phyloP scores from a whole-genome alignment of 2,113 vertebrate genomes.

The Thinocorus orbignyianus region DNA sequence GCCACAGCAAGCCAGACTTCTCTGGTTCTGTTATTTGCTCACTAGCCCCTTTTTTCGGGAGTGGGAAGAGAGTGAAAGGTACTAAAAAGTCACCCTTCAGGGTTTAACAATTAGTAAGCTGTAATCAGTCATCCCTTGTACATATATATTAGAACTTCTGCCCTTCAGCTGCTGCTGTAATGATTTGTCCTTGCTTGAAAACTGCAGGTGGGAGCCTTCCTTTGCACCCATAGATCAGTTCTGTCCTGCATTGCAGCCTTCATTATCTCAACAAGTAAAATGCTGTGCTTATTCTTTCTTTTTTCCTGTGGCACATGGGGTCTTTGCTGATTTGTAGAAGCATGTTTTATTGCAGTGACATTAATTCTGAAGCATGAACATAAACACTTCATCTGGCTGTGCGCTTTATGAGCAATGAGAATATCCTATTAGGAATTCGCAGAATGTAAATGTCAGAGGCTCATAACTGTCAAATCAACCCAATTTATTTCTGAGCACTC shows the following conservation, averaged over 20 bases:
- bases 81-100: neutral
- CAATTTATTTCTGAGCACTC: slow-evolving; percentile 53
- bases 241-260: neutral
- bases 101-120: neutral
- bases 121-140: neutral
- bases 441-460: slow-evolving; percentile 61
- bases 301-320: neutral
- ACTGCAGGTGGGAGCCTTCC: neutral
- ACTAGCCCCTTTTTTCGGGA: neutral
- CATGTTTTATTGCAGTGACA: slow-evolving; percentile 35
- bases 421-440: slow-evolving; percentile 39
- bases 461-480: slow-evolving; percentile 63
- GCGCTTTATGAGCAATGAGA: slow-evolving; percentile 9
- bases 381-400: slow-evolving; percentile 41
- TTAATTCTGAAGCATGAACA: slow-evolving; percentile 37
- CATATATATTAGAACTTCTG: neutral
- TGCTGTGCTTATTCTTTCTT: neutral
- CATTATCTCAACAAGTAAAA: neutral
- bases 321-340: slow-evolving; percentile 26
- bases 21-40: neutral
- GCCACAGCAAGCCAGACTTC: neutral
- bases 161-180: neutral
- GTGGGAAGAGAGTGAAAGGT: neutral
- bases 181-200: slow-evolving; percentile 4
- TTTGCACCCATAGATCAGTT: neutral